phyloP scores from a whole-genome alignment of 2,797 vertebrate genomes.

The Danio choprae region DNA sequence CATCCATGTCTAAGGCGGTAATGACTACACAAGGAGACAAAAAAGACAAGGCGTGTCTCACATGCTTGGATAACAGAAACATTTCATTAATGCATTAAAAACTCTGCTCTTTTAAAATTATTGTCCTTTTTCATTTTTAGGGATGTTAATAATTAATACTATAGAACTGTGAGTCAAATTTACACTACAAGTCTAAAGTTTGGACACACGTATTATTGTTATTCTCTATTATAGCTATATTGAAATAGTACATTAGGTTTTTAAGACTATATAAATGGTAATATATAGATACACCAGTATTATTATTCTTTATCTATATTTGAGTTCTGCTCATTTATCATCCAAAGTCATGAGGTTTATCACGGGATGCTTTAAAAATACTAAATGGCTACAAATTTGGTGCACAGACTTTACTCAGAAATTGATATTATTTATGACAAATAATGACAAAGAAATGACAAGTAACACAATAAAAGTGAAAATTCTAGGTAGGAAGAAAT shows the following conservation, averaged over 20 bases:
- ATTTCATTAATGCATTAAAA: conserved; percentile 61
- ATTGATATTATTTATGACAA: too few relatives aligned
- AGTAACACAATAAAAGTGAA: too few relatives aligned
- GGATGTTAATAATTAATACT: conserved; percentile 41
- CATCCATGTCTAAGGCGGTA: conserved; percentile 92
- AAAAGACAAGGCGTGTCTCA: conserved; percentile 62
- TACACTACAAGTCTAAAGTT: conserved; percentile 63
- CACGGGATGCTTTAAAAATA: not conserved
- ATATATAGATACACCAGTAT: too few relatives aligned
- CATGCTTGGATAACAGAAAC: conserved; percentile 43
- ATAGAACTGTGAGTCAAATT: conserved; percentile 61
- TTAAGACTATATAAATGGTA: not conserved
- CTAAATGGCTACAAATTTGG: too few relatives aligned
- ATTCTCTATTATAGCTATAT: too few relatives aligned
- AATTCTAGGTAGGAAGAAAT: too few relatives aligned
- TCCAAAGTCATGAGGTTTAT: not conserved
- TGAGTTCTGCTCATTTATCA: not conserved
- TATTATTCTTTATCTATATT: too few relatives aligned
- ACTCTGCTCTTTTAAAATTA: conserved; percentile 38
- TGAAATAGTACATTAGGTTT: too few relatives aligned
- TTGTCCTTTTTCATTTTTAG: conserved; percentile 11
- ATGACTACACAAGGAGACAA: conserved; percentile 78
- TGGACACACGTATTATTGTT: conserved; percentile 4
- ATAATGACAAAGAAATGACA: too few relatives aligned
- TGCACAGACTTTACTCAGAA: too few relatives aligned